Conservation (phyloP, 2,113 vertebrate species). For the Glaucomys volans region DNA sequence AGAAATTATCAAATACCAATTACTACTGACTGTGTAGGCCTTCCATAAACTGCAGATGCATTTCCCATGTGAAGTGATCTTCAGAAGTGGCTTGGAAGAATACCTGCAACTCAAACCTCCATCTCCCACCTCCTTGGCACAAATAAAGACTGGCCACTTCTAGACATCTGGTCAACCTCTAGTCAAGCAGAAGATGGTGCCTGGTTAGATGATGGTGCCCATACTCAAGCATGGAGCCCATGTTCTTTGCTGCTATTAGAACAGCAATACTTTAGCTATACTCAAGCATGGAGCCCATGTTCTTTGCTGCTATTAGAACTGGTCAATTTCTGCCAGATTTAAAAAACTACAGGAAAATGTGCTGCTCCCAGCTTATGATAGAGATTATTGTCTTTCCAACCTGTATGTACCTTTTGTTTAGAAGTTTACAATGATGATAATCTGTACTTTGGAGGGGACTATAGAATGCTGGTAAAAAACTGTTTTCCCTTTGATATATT, state of each 20-base stretch:
- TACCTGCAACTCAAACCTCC: not conserved
- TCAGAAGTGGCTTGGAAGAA: not conserved
- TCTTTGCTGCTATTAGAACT: not conserved
- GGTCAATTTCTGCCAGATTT: not conserved
- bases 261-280: no score
- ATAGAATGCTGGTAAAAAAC: not conserved
- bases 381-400: not conserved
- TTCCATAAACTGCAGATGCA: not conserved
- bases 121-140: not conserved
- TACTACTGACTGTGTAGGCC: no score
- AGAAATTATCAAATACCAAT: not conserved
- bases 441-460: not conserved
- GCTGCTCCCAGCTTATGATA: not conserved
- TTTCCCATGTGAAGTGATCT: not conserved
- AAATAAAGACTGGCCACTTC: not conserved
- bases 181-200: not conserved
- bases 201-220: no score
- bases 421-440: not conserved
- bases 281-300: not conserved
- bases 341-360: not conserved
- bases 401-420: not conserved
- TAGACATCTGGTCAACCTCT: not conserved
- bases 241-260: not conserved
- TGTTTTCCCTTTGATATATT: not conserved
- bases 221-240: not conserved